Evolutionary conservation across 2,888 invertebrate genomes (phyloP), one percentile per base, ranked within the genome.

Genomic region (Zele albiditarsus): DNA sequence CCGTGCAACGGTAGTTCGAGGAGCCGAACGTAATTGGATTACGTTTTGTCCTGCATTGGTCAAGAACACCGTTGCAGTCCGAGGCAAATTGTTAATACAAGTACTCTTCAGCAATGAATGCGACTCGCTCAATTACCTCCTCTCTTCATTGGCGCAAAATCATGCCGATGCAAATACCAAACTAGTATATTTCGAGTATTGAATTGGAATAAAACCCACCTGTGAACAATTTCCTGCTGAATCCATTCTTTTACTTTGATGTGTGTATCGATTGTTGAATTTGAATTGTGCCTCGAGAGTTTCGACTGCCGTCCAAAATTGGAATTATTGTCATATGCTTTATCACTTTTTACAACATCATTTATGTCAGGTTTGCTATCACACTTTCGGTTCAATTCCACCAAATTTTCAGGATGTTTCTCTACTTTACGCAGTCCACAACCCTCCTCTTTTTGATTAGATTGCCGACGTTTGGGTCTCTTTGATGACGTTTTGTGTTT

Each of bases 211-310:
- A 23, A 67, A n/a, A 0, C 58, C 72, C 49, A 89, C 85, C 93
- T 92, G 81, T 94, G 93, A 83, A 94, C 93, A 46, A 95, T 93
- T 87, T 95, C 95, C 79, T 94, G 94, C 0, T 94, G 93, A 82
- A 96, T 96, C 96, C 96, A 96, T 82, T 96, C 95, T 78, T 94
- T 92, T 0, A 96, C 96, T 91, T 96, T 96, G 16, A 95, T 94
- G 85, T 96, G 94, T 0, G 96, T 95, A 87, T 96, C 96, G 79
- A 96, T 93, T 0, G 96, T 96, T 78, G 95, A 95, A 5, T 92
- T 93, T 6, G 95, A 95, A 84, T 94, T 92, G 87, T 95, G 94
- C 27, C 95, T 89, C 25, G 94, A 92, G 33, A 95, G 89, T 86
- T 94, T 93, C 83, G 93, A 93, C 74, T 91, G 88, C 82, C 92